Base-by-base conservation (phyloP, 2,888 invertebrate genomes). In the Penaeus monodon region DNA sequence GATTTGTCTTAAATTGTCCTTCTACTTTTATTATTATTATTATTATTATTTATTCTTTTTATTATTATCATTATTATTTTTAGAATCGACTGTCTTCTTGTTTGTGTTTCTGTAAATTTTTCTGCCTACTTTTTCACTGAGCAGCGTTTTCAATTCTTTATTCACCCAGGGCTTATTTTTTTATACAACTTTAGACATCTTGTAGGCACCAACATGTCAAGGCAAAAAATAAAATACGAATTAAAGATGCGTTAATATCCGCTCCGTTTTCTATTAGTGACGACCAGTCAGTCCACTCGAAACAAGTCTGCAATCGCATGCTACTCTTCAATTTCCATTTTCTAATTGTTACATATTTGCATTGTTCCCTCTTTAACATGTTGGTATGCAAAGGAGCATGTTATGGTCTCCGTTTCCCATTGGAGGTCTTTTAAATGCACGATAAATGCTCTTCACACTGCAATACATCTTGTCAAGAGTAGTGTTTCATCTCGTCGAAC, bases 221-320 rank as follows among this genome's bases (percentile, higher is more conserved):
- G 33, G 66, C 66, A 80, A 65, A 80, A 80, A 6, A 12, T 80
- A 80, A 80, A 57, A 80, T 65, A 80, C n/a, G 80, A 80, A 80
- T 80, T 80, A 10, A 33, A 80, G 57, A 65, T 57, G n/a, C 64
- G 64, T 79, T 79, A 65, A 79, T 6, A 79, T 80, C 33, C 24
- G 44, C 66, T n/a, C 24, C 22, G 33, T 66, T 66, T n/a, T 33
- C 29, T n/a, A 63, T 63, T 33, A 78, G 29, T n/a, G 20, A 6
- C n/a, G 57, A 57, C 78, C 78, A 78, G 33, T 64, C 80, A 17
- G 38, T 65, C 38, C 80, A 80, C 24, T 80, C 65, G 66, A 80
- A 65, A 64, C 66, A 64, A 22, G 17, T 14, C 63, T 64, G 10
- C 24, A 80, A 64, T 22, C n/a, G 38, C 77, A 57, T 77, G 49